Conservation (phyloP, 2,113 vertebrate genomes). For the Toxostoma redivivum region DNA sequence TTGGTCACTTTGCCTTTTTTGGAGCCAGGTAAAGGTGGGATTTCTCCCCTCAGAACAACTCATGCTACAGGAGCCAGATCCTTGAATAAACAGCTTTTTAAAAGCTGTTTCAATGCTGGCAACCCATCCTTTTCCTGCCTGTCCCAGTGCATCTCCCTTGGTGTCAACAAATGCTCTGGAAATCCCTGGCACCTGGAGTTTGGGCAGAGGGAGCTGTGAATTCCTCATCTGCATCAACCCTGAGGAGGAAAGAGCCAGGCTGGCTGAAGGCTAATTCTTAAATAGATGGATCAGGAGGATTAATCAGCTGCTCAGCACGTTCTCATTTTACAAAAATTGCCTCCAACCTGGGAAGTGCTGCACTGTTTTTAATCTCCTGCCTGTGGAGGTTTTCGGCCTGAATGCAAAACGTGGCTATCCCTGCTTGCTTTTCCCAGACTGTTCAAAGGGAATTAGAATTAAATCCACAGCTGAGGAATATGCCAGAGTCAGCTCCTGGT, state of each 20-base stretch:
- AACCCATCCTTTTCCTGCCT: not conserved
- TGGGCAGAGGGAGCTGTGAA: not conserved
- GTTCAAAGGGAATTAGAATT: not conserved
- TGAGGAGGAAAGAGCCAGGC: not conserved
- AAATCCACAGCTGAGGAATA: not conserved
- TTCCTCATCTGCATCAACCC: rapidly evolving
- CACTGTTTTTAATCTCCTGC: not conserved
- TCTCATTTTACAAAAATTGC: not conserved
- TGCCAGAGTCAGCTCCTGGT: not conserved
- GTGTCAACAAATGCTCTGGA: not conserved
- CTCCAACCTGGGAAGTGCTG: not conserved
- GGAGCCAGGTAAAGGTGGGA: not conserved
- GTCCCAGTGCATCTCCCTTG: not conserved
- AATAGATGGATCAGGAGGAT: not conserved
- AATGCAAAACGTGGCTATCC: not conserved
- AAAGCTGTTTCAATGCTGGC: not conserved
- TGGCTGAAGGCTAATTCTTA: not conserved
- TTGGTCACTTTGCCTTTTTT: not conserved
- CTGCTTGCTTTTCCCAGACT: not conserved
- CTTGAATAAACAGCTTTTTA: not conserved
- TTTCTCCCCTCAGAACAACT: not conserved
- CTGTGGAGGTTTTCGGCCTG: not conserved
- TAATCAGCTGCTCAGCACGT: not conserved
- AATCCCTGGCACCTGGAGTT: not conserved
- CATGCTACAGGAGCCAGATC: not conserved